These are phyloP conservation scores for Orientallactaga bullata DNA, from an alignment of 2,113 vertebrate species.

Conservation along the genomic window DNA sequence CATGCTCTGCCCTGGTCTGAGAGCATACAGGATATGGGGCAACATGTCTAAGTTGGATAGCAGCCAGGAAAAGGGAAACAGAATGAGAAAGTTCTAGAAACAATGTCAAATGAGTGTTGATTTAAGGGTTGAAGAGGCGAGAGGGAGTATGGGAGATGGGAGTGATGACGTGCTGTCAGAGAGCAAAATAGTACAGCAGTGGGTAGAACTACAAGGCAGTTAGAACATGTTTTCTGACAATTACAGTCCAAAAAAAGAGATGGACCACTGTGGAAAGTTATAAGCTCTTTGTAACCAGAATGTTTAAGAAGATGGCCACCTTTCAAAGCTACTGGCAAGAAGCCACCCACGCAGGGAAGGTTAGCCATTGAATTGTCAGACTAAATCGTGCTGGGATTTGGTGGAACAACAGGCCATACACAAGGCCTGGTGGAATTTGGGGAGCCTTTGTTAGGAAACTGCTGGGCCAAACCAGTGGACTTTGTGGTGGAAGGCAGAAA, in stretches of 20 bases:
- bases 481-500: background rate
- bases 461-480: background rate
- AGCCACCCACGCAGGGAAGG: background rate
- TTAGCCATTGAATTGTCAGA: background rate
- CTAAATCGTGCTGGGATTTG: background rate
- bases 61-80: background rate
- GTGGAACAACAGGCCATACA: background rate
- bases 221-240: slow-evolving; percentile 24
- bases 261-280: background rate
- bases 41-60: slow-evolving; percentile 28
- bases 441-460: slow-evolving; percentile 8
- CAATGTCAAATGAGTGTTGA: background rate
- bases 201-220: background rate
- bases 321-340: background rate
- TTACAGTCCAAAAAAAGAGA: background rate
- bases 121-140: slow-evolving; percentile 31
- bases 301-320: background rate
- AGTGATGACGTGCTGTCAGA: background rate
- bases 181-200: background rate
- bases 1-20: background rate
- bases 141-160: background rate
- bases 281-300: background rate
- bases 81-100: background rate
- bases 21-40: background rate
- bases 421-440: background rate